Evolutionary conservation across 1,140 invertebrate genomes (phyloP), one percentile per base, ranked within the genome.

Genomic region (Drosophila bocki): DNA sequence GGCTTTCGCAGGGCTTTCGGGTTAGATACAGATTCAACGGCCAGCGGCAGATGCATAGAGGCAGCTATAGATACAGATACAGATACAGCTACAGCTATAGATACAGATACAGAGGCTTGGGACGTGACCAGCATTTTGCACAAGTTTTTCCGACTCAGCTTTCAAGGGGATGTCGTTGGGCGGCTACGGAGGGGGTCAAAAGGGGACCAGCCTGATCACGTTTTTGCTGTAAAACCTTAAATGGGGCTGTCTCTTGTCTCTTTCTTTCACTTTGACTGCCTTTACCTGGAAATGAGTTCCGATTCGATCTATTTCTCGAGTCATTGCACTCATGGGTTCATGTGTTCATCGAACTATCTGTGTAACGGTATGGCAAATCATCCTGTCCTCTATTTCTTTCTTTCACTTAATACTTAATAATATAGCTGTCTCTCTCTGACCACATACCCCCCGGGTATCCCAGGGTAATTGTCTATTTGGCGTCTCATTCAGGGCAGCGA

Each of bases 191-290:
- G 17, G 51, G 42, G 17, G 44, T 11, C 37, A 37, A 9, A 60
- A 15, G 64, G 35, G 48, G 35, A 17, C 29, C 26, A 22, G 2
- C 41, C 48, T 51, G 78, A 86, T 86, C 82, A 84, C 82, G 82
- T 86, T 75, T 78, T 51, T 15, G 33, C 68, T 41, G 74, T 84
- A 75, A 84, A 85, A 44, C 68, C 56, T 71, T 39, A 48, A 57
- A 61, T 63, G 61, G 80, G 15, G 33, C 48, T 50, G n/a, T 11
- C 59, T 39, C 12, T 45, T 17, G 32, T 35, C 19, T 35, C 32
- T 42, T 2, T 32, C 15, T 15, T 45, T 57, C 26, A 19, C 26
- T 6, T 41, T 56, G 37, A 57, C 50, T 37, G 42, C 39, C 19
- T 51, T 45, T 64, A 48, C 65, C 50, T 42, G 42, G 41, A 81